Percentiles rank a stretch among this genome's conserved stretches.
phyloP scores from a whole-genome alignment of 2,797 vertebrate genomes.

The Diplodus puntazzo region DNA sequence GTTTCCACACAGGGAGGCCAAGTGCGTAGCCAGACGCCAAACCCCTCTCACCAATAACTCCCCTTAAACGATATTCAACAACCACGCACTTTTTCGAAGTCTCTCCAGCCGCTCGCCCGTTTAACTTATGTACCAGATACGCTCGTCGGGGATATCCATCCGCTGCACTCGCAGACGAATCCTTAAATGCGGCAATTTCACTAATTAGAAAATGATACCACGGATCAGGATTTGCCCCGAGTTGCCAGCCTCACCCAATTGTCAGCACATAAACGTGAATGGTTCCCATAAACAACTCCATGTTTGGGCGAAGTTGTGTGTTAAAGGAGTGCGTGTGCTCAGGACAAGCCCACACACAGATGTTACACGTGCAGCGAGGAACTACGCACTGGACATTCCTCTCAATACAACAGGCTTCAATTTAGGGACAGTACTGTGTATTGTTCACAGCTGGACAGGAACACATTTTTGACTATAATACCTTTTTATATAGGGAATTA shows the following conservation, averaged over 20 bases:
- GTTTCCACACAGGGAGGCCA: slow-evolving; percentile 86
- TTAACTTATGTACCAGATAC: slow-evolving; percentile 71
- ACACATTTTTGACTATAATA: slow-evolving; percentile 16
- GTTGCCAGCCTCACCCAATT: slow-evolving; percentile 69
- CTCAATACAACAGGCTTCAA: slow-evolving; percentile 35
- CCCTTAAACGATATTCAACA: slow-evolving; percentile 80
- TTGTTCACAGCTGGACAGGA: slow-evolving; percentile 40
- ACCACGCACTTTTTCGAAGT: slow-evolving; percentile 62
- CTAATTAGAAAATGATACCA: slow-evolving; percentile 75
- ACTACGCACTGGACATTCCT: slow-evolving; percentile 29
- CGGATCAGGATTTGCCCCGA: slow-evolving; percentile 40
- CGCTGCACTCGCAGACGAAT: slow-evolving; percentile 51
- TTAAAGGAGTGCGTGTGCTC: slow-evolving; percentile 46
- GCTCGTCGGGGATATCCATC: slow-evolving; percentile 57
- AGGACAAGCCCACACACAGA: slow-evolving; percentile 75
- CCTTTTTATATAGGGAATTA: slow-evolving; percentile 10
- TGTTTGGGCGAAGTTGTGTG: slow-evolving; percentile 68
- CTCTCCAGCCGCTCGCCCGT: slow-evolving; percentile 60
- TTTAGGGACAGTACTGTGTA: slow-evolving; percentile 12
- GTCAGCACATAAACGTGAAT: slow-evolving; percentile 78
- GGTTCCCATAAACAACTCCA: slow-evolving; percentile 80
- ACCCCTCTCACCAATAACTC: slow-evolving; percentile 77
- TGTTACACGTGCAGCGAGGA: slow-evolving; percentile 41
- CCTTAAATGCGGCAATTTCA: slow-evolving; percentile 64
- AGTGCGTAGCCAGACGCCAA: slow-evolving; percentile 78